Evolutionary conservation across 2,113 vertebrate species (phyloP), one percentile per base, ranked within the genome.

Genomic region (Aspidoscelis tigris): DNA sequence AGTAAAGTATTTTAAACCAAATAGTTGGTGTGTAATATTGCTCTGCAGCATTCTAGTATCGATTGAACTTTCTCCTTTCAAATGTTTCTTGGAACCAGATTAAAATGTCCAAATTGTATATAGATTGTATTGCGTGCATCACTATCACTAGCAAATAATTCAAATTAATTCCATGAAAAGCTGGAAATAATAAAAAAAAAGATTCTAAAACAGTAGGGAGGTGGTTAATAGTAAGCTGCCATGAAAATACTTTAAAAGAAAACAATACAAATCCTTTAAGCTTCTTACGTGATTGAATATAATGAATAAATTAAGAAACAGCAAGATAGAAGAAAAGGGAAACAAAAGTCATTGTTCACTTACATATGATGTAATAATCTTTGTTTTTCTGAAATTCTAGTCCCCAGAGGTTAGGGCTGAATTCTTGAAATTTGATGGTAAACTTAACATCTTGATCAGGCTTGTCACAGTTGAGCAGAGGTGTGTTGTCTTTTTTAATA

Each of bases 301-400:
- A 87, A 87, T 24, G 44, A 82, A 88, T 26, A 24, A 79, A 88
- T 44, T 89, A 66, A 80, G 78, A 53, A 85, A 53, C 53, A 66
- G 70, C 58, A 80, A 74, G 69, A 43, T n/a, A n/a, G 81, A 64
- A 89, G 89, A 74, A 11, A 78, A 24, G 90, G 88, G 16, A 44
- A 93, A 85, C 11, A 88, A 84, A 0, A 74, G 44, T 79, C 80
- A 88, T 55, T 76, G 91, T 88, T 81, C 95, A 99, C 99, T 98
- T 96, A 99, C 99, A 99, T 97, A 99, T 99, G 94, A 99, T 99
- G 95, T 98, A 99, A 96, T 99, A 99, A 95, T 99, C 98, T 92
- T 94, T 98, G 88, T 98, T 97, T 93, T 96, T 97, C 96, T 98
- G 97, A 97, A 99, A 99, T 96, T 99, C 98, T 93, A 99, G 94